Percentiles rank a stretch among this genome's conserved stretches.
phyloP scores from a whole-genome alignment of 2,888 invertebrate genomes.

The Polydrusus tereticollis region DNA sequence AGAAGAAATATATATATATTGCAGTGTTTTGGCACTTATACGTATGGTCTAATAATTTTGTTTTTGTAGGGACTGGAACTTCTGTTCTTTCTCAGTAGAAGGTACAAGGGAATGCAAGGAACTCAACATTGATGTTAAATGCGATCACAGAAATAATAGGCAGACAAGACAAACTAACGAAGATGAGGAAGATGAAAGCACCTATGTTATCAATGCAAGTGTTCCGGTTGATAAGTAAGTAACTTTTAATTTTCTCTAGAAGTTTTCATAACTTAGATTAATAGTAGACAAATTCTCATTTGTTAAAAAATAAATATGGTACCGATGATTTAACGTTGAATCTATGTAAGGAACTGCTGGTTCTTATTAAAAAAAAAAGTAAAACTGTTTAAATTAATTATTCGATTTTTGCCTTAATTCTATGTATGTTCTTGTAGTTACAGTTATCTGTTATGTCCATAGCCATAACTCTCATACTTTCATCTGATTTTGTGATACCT shows the following conservation, averaged over 20 bases:
- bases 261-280: not conserved
- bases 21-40: not conserved
- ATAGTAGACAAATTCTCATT: not conserved
- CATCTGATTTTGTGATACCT: not conserved
- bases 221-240: conserved; percentile 79
- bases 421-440: not conserved
- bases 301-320: too few species aligned
- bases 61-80: conserved; percentile 87
- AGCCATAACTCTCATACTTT: not conserved
- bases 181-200: conserved; percentile 78
- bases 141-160: conserved; percentile 82
- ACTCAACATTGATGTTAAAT: conserved; percentile 90
- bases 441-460: not conserved
- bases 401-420: not conserved
- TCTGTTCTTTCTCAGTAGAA: conserved; percentile 92
- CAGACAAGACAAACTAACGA: conserved; percentile 75
- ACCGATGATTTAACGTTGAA: too few species aligned
- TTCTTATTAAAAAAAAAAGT: too few species aligned
- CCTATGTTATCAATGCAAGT: conserved; percentile 84
- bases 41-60: not conserved
- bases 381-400: not conserved
- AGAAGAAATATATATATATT: not conserved
- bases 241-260: not conserved
- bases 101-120: conserved; percentile 92
- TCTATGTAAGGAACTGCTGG: too few species aligned